Evolutionary conservation across 2,888 invertebrate species (phyloP), one percentile per base, ranked within the genome.

Genomic region (Lasioglossum morio): DNA sequence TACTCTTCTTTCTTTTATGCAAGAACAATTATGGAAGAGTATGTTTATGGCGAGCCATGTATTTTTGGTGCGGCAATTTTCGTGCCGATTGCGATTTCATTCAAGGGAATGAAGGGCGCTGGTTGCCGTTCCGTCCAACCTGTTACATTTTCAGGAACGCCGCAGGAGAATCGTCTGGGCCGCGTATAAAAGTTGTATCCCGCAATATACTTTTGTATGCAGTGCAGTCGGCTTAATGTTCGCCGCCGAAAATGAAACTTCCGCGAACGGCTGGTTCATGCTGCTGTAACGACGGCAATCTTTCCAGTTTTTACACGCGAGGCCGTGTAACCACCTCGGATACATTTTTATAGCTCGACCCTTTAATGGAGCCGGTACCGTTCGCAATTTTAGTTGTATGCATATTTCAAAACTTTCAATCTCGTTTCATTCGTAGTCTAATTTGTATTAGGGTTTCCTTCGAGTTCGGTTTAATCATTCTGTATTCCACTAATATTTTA

Each of bases 131-230:
- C 84, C 48, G 69, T 48, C 77, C 84, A 78, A 86, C 84, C 86
- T 86, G 87, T 87, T 87, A 87, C 87, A 84, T 86, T 87, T 87
- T 72, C 87, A 63, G 81, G 73, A 43, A 75, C 48, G 74, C 81
- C 77, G 88, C 46, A 60, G 60, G 66, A 75, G 81, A 88, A 86
- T 57, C 77, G 74, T 57, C 53, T 76, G 63, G 72, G 79, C 66
- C 81, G 77, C 72, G 82, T 79, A 89, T 89, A 89, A 89, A 89
- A 89, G 79, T 89, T 90, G 84, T 88, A 89, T 89, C 79, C 83
- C 74, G 85, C 87, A 72, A 80, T 85, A 79, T 77, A 84, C 88
- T 88, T 85, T 79, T 82, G 78, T 85, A 87, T 85, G 87, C 90
- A 80, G 66, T 73, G 90, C 85, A 87, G 85, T 88, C 78, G 90